These are phyloP conservation scores for Tragulus kanchil DNA, from an alignment of 2,113 vertebrate species.

Conservation along the genomic window DNA sequence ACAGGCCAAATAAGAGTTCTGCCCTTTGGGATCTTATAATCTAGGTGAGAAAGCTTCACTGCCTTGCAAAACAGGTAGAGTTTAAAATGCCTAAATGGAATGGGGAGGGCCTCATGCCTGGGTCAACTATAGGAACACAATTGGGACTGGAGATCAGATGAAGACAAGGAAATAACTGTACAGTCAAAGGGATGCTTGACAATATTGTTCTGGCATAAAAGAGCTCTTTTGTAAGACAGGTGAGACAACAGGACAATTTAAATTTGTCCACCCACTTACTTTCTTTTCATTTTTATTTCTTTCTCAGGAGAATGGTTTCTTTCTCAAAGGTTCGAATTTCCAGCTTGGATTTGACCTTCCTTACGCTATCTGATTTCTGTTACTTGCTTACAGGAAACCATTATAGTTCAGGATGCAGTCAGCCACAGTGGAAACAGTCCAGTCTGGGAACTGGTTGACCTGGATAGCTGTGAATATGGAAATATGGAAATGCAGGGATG, in stretches of 20 bases:
- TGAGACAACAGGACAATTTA: neutral
- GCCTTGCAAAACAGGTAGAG: neutral
- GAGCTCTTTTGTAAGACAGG: neutral
- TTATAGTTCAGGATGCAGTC: neutral
- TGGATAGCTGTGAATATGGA: neutral
- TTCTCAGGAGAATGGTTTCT: slow-evolving; percentile 9
- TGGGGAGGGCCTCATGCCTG: neutral
- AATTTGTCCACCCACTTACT: neutral
- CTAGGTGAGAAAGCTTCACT: neutral
- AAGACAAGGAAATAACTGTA: neutral
- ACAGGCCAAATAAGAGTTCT: neutral
- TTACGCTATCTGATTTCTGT: slow-evolving; percentile 33
- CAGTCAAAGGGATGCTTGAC: neutral
- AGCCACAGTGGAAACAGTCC: neutral
- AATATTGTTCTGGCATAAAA: neutral
- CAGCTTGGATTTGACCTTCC: slow-evolving; percentile 4
- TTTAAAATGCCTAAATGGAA: neutral
- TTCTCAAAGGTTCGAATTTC: slow-evolving; percentile 21
- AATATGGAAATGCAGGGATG: neutral
- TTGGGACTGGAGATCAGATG: neutral
- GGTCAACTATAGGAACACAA: neutral
- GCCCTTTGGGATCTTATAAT: neutral
- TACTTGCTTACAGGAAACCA: slow-evolving; percentile 1
- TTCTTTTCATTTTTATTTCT: slow-evolving; percentile 4
- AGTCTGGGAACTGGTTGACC: slow-evolving; percentile 12